Conservation (phyloP, 2,888 invertebrate genomes). For the Heliconius sara region DNA sequence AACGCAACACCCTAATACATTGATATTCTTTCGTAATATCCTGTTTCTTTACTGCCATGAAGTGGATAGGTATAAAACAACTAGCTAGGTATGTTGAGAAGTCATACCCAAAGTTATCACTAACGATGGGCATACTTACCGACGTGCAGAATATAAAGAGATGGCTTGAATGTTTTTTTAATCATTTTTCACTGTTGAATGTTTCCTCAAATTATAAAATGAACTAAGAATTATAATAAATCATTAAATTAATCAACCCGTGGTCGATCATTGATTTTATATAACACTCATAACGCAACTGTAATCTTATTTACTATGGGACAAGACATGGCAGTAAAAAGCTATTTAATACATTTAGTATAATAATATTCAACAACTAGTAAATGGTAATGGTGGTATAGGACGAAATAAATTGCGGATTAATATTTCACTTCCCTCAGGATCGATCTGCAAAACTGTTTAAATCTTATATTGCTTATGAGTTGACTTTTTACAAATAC, state of each 20-base stretch:
- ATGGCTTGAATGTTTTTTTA: not conserved
- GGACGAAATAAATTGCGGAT: not conserved
- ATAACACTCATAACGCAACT: slow-evolving; percentile 78
- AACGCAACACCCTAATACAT: not conserved
- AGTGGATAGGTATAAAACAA: not conserved
- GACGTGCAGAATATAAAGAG: not conserved
- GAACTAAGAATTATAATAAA: slow-evolving; percentile 36
- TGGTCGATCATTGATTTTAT: slow-evolving; percentile 57
- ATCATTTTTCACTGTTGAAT: not conserved
- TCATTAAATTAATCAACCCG: slow-evolving; percentile 27
- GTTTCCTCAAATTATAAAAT: slow-evolving; percentile 25
- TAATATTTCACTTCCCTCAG: not conserved
- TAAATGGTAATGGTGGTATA: not conserved
- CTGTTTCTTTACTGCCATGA: slow-evolving; percentile 28
- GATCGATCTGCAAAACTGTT: not conserved
- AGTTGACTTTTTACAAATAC: slow-evolving; percentile 1
- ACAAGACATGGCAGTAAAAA: slow-evolving; percentile 32
- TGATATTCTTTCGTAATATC: slow-evolving; percentile 7
- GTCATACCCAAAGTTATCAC: not conserved
- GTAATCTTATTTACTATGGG: slow-evolving; percentile 68
- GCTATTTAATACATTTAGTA: not conserved
- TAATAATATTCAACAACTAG: not conserved
- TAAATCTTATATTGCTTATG: slow-evolving; percentile 13
- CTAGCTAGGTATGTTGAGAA: not conserved
- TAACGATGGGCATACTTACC: no score